These are phyloP conservation scores for Tachina fera DNA, from an alignment of 2,888 invertebrate species.

Conservation along the genomic window DNA sequence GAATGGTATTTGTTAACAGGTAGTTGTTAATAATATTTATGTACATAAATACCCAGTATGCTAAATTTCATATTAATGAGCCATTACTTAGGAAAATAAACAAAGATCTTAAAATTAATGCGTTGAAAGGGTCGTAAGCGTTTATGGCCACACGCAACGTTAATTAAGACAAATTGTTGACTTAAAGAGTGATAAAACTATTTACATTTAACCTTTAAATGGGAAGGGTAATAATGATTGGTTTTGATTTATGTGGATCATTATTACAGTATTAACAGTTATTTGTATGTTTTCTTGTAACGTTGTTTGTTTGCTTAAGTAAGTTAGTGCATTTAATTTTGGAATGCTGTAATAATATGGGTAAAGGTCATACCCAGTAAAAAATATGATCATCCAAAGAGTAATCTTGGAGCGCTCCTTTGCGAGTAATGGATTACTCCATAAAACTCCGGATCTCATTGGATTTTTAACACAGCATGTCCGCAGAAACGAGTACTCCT, in stretches of 20 bases:
- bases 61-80: constrained; percentile 66
- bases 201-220: background rate
- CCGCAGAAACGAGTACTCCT: too few species aligned
- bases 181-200: background rate
- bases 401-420: too few species aligned
- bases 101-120: background rate
- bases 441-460: too few species aligned
- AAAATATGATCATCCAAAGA: too few species aligned
- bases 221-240: background rate
- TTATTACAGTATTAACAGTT: too few species aligned
- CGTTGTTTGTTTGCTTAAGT: too few species aligned
- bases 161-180: constrained; percentile 34
- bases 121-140: constrained; percentile 18
- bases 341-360: too few species aligned
- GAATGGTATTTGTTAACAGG: constrained; percentile 44
- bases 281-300: background rate
- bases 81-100: constrained; percentile 32
- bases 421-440: too few species aligned
- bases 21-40: constrained; percentile 63
- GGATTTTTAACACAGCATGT: too few species aligned
- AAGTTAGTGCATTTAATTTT: too few species aligned
- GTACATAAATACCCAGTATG: constrained; percentile 60
- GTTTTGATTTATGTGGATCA: background rate
- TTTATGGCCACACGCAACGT: constrained; percentile 44
- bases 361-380: too few species aligned